A percentile compares a stretch with the other conserved stretches of the same genome.
These are phyloP conservation scores for Eleutherodactylus coqui DNA, from an alignment of 2,797 vertebrate genomes.

Conservation along the genomic window DNA sequence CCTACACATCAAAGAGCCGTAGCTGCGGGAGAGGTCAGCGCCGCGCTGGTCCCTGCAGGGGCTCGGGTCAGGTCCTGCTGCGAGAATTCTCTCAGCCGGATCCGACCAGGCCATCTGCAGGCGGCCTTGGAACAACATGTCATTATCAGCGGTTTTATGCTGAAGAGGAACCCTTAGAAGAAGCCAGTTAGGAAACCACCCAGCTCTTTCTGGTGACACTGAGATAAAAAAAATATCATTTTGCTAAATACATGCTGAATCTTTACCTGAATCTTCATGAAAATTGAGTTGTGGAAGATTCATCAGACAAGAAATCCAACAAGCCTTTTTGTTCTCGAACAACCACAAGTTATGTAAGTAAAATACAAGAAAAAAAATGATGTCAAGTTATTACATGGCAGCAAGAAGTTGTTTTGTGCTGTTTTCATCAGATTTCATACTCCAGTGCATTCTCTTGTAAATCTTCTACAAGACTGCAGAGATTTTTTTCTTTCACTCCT, in stretches of 20 bases:
- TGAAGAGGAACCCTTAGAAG: background rate
- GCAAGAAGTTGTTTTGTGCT: background rate
- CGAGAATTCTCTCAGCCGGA: too few relatives aligned
- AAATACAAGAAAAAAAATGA: background rate
- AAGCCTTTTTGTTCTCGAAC: background rate
- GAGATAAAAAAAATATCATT: background rate
- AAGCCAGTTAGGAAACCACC: background rate
- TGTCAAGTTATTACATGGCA: conserved; percentile 11
- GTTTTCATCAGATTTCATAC: conserved; percentile 17
- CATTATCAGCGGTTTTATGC: too few relatives aligned
- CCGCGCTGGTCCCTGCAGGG: too few relatives aligned
- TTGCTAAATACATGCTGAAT: background rate
- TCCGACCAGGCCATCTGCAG: too few relatives aligned
- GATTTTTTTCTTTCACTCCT: background rate
- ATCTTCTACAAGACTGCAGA: background rate
- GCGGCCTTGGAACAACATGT: too few relatives aligned
- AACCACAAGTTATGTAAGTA: background rate
- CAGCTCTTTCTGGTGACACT: background rate
- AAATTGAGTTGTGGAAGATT: background rate
- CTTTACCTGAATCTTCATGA: background rate
- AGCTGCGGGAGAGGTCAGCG: too few relatives aligned
- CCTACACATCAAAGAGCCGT: too few relatives aligned
- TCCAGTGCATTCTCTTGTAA: background rate
- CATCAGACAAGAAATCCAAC: background rate
- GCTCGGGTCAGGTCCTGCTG: too few relatives aligned